These are phyloP conservation scores for Leistus spinibarbis DNA, from an alignment of 2,888 invertebrate genomes.

Conservation along the genomic window DNA sequence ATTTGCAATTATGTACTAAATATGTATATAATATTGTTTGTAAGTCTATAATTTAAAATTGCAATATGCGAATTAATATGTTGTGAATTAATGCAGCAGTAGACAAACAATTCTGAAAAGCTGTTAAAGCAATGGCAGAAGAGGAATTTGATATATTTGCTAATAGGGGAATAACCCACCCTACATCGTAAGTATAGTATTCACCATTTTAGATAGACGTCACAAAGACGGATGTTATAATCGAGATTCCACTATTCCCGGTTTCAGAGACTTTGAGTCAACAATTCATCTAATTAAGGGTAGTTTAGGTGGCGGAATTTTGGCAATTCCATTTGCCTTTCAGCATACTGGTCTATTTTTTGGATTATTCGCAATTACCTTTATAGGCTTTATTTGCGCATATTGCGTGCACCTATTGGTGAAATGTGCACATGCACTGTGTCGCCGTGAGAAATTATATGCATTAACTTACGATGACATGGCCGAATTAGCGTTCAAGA, in stretches of 20 bases:
- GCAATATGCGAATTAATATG: too few relatives aligned
- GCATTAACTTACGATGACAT: constrained; percentile 89
- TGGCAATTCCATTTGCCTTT: constrained; percentile 90
- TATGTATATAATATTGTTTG: too few relatives aligned
- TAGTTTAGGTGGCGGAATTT: constrained; percentile 90
- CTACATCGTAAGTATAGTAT: constrained; percentile 67
- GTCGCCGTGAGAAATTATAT: constrained; percentile 77
- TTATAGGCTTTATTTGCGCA: constrained; percentile 89
- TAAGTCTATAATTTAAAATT: too few relatives aligned
- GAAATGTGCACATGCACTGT: constrained; percentile 79
- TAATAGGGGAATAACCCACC: constrained; percentile 77
- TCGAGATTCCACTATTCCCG: constrained; percentile 18
- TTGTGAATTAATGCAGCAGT: too few relatives aligned
- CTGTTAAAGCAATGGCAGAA: constrained; percentile 1
- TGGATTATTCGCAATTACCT: constrained; percentile 82
- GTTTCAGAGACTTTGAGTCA: constrained; percentile 82
- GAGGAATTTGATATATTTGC: constrained; percentile 82
- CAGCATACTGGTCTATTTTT: constrained; percentile 89
- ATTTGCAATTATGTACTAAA: too few relatives aligned
- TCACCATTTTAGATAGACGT: constrained; percentile 3
- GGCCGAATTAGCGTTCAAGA: constrained; percentile 85
- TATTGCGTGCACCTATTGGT: constrained; percentile 96
- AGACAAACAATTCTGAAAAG: not conserved
- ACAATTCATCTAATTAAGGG: constrained; percentile 91
- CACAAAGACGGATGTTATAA: not conserved